A percentile compares a stretch with the other conserved stretches of the same genome.
Evolutionary conservation across 2,888 invertebrate genomes (phyloP).

Genomic region (Athalia circularis): DNA sequence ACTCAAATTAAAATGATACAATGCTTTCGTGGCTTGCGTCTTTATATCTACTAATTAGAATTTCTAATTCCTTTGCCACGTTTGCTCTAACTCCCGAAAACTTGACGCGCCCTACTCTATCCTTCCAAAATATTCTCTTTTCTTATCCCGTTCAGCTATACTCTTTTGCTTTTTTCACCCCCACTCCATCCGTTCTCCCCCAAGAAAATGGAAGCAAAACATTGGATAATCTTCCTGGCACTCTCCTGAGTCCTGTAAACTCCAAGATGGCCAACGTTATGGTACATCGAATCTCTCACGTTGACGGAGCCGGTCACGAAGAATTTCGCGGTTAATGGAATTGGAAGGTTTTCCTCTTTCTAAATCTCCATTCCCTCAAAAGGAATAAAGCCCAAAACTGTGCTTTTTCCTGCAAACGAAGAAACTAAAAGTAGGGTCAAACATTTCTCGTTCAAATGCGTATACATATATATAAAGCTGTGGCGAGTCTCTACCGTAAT

Average conservation of each 20-base stretch:
- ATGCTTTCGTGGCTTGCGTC: neutral
- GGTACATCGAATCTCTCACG: neutral
- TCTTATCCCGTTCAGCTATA: neutral
- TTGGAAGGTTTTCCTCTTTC: conserved; percentile 33
- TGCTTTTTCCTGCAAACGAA: neutral
- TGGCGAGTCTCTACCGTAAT: conserved; percentile 17
- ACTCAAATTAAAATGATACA: conserved; percentile 1
- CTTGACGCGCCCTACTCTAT: neutral
- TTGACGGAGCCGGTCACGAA: conserved; percentile 18
- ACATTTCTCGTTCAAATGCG: neutral
- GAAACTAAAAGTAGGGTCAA: neutral
- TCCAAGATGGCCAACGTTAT: neutral
- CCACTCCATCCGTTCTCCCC: no score
- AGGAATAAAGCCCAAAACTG: neutral
- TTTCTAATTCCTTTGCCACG: conserved; percentile 13
- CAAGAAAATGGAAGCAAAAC: conserved; percentile 1
- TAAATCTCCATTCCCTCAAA: neutral
- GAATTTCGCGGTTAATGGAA: conserved; percentile 33
- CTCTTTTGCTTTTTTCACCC: neutral
- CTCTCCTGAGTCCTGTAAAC: neutral
- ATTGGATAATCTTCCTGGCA: neutral
- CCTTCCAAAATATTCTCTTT: no score
- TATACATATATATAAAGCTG: neutral
- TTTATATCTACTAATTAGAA: conserved; percentile 21
- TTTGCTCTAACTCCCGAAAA: conserved; percentile 18